Percentiles rank a stretch among this genome's conserved stretches.
Conservation (phyloP, 2,888 invertebrate genomes). For the Drosophila cognata region DNA sequence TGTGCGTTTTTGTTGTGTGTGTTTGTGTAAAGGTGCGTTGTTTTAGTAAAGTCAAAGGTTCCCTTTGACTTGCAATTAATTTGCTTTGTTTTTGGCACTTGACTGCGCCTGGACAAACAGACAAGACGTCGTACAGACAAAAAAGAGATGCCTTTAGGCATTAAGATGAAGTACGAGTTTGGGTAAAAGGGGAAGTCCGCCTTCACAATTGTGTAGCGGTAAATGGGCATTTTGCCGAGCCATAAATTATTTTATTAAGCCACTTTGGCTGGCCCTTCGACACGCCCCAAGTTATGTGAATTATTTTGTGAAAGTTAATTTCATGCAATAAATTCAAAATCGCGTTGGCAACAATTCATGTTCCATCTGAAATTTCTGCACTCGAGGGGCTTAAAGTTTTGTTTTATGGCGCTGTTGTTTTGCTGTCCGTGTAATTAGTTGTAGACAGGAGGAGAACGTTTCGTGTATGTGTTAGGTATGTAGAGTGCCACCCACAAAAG, state of each 20-base stretch:
- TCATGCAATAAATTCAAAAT: conserved; percentile 79
- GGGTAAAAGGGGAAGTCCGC: neutral
- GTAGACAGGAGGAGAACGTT: conserved; percentile 28
- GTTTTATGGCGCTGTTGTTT: conserved; percentile 37
- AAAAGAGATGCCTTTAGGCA: neutral
- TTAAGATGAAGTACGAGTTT: conserved; percentile 13
- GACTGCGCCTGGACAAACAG: conserved; percentile 55
- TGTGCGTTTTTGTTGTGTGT: neutral
- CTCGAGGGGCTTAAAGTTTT: conserved; percentile 30
- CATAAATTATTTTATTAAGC: conserved; percentile 81
- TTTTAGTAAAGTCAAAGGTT: conserved; percentile 62
- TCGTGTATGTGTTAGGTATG: neutral
- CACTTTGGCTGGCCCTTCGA: conserved; percentile 72
- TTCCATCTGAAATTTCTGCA: conserved; percentile 23
- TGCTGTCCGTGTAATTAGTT: conserved; percentile 53
- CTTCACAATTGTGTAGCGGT: conserved; percentile 16
- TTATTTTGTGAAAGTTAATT: conserved; percentile 80
- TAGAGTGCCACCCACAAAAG: conserved; percentile 51
- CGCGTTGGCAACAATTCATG: conserved; percentile 65
- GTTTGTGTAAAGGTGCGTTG: conserved; percentile 60
- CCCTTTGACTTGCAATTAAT: conserved; percentile 82
- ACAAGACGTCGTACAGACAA: conserved; percentile 18
- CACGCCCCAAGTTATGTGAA: conserved; percentile 75
- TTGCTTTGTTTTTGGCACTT: conserved; percentile 81
- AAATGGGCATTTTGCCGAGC: conserved; percentile 71